Conservation (phyloP, 2,888 invertebrate genomes). For the Allolobophora icterica region DNA sequence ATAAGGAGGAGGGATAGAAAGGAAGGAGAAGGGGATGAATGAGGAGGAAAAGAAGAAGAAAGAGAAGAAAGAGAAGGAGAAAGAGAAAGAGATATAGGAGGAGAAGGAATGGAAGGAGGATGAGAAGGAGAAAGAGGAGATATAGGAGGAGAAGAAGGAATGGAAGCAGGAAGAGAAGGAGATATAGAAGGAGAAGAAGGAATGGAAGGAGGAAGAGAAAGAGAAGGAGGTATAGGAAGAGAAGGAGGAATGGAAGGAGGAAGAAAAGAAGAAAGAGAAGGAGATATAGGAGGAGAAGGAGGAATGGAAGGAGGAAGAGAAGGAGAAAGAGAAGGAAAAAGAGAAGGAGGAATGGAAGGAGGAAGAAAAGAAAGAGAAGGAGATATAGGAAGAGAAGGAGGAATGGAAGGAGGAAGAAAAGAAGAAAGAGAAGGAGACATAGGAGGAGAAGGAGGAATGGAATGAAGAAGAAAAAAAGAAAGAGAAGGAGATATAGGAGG, state of each 20-base stretch:
- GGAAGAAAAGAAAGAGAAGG: not conserved
- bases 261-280: not conserved
- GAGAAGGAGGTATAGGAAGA: not conserved
- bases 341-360: not conserved
- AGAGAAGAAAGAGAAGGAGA: too few species aligned
- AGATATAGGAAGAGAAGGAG: not conserved
- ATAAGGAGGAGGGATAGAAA: not conserved
- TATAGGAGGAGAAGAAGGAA: too few species aligned
- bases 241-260: not conserved
- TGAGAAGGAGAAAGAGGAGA: too few species aligned
- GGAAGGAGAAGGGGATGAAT: not conserved
- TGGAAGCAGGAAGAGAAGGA: too few species aligned
- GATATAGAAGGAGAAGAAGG: too few species aligned
- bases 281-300: too few species aligned
- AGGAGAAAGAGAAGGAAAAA: not conserved
- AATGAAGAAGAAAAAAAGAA: too few species aligned
- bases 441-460: too few species aligned
- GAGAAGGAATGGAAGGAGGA: not conserved
- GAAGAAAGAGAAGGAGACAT: too few species aligned
- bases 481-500: not conserved
- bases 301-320: not conserved
- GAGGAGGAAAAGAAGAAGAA: not conserved
- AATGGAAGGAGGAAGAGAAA: not conserved
- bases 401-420: not conserved
- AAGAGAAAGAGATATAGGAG: not conserved